A percentile compares a stretch with the other conserved stretches of the same genome.
These are phyloP conservation scores for Heptranchias perlo DNA, from an alignment of 2,113 vertebrate species.

Conservation along the genomic window DNA sequence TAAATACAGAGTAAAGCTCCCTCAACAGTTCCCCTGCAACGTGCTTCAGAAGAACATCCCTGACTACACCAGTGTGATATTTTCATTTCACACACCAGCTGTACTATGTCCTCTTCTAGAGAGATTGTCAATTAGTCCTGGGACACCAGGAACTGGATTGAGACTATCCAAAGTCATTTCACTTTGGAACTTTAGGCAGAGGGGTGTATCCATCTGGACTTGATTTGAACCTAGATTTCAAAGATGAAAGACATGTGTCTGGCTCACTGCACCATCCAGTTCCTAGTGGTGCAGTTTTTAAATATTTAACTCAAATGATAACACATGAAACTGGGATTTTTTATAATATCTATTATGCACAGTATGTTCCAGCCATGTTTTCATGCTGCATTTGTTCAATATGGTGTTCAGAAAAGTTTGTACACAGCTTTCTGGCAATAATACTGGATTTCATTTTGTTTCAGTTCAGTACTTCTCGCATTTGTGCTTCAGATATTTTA, in stretches of 20 bases:
- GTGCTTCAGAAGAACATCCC: neutral
- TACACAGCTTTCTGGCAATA: neutral
- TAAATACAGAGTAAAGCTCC: neutral
- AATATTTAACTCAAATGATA: neutral
- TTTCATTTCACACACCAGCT: neutral
- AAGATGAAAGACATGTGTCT: neutral
- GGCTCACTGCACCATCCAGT: neutral
- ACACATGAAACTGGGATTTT: neutral
- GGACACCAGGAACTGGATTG: neutral
- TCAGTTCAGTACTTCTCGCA: neutral
- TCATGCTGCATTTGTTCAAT: neutral
- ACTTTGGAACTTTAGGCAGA: neutral
- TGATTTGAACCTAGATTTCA: neutral
- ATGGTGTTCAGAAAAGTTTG: neutral
- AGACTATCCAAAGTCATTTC: neutral
- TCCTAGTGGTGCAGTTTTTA: neutral
- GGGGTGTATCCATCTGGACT: neutral
- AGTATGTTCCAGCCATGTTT: neutral
- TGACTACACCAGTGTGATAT: neutral
- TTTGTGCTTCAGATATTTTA: neutral
- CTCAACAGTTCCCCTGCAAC: neutral
- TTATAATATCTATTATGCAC: neutral
- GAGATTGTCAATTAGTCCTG: neutral
- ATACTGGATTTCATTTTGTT: slow-evolving; percentile 7
- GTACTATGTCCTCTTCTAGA: neutral